Conservation (phyloP, 2,888 invertebrate species). For the Craniophora ligustri region DNA sequence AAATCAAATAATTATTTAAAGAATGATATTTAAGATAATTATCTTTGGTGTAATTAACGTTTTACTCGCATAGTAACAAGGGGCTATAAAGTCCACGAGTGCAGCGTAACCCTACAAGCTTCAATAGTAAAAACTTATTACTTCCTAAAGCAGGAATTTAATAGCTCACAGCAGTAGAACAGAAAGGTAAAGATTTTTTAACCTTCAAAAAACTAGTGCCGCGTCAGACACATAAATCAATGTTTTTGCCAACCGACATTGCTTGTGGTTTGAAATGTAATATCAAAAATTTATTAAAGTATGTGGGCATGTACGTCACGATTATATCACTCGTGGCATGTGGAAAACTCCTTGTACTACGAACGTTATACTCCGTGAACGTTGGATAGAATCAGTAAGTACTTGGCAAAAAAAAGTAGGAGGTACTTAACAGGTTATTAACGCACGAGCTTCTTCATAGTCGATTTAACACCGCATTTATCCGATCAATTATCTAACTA, state of each 20-base stretch:
- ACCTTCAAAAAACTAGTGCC: conserved; percentile 54
- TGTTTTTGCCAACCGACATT: conserved; percentile 58
- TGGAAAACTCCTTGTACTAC: conserved; percentile 27
- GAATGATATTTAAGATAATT: conserved; percentile 17
- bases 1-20: conserved; percentile 20
- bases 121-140: conserved; percentile 53
- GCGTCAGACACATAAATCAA: conserved; percentile 62
- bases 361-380: conserved; percentile 7
- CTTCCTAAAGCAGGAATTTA: conserved; percentile 43
- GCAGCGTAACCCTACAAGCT: conserved; percentile 48
- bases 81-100: conserved; percentile 37
- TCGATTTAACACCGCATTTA: conserved; percentile 22
- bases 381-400: conserved; percentile 4
- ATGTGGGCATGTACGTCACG: conserved; percentile 35
- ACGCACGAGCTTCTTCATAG: conserved; percentile 5
- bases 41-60: conserved; percentile 27
- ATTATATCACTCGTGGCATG: conserved; percentile 31
- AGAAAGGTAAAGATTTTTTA: conserved; percentile 54
- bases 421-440: conserved; percentile 24
- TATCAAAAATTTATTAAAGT: conserved; percentile 53
- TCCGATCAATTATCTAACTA: conserved; percentile 23
- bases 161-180: conserved; percentile 40
- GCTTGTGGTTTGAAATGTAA: conserved; percentile 58
- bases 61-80: conserved; percentile 38
- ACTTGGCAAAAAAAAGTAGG: conserved; percentile 5